Conservation (phyloP, 2,888 invertebrate genomes). For the Diarsia brunnea region DNA sequence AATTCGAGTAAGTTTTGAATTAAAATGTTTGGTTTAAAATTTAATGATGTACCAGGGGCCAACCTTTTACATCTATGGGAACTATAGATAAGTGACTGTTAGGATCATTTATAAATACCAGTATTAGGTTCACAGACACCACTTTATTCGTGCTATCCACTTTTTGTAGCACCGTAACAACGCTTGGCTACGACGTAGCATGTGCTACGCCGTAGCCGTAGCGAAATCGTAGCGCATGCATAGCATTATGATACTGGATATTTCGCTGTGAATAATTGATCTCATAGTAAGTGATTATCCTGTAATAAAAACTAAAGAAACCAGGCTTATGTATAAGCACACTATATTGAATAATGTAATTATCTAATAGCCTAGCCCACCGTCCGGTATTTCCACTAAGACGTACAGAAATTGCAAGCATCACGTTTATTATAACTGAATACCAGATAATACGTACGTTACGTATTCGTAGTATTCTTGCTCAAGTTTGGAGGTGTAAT, state of each 20-base stretch:
- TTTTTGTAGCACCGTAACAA: conserved; percentile 8
- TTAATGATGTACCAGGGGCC: not conserved
- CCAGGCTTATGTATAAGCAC: not conserved
- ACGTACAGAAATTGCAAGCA: not conserved
- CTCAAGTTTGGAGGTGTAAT: conserved; percentile 48
- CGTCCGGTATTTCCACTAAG: not conserved
- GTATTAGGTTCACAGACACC: not conserved
- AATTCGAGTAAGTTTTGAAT: not conserved
- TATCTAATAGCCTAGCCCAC: not conserved
- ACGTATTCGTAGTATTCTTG: not conserved
- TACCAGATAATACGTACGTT: conserved; percentile 20
- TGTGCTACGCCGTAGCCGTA: not conserved
- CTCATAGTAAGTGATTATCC: not conserved
- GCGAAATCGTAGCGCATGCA: conserved; percentile 13
- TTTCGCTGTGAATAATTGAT: not conserved
- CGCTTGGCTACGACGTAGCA: conserved; percentile 9
- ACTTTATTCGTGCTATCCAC: too few relatives aligned
- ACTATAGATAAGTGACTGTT: not conserved
- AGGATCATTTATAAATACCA: not conserved
- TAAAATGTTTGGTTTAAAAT: not conserved
- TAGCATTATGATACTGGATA: conserved; percentile 12
- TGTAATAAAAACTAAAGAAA: too few relatives aligned
- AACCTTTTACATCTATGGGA: not conserved
- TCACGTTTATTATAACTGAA: conserved; percentile 4
- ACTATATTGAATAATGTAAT: conserved; percentile 3